phyloP scores from a whole-genome alignment of 1,140 invertebrate genomes.

The Aphelinus certus region DNA sequence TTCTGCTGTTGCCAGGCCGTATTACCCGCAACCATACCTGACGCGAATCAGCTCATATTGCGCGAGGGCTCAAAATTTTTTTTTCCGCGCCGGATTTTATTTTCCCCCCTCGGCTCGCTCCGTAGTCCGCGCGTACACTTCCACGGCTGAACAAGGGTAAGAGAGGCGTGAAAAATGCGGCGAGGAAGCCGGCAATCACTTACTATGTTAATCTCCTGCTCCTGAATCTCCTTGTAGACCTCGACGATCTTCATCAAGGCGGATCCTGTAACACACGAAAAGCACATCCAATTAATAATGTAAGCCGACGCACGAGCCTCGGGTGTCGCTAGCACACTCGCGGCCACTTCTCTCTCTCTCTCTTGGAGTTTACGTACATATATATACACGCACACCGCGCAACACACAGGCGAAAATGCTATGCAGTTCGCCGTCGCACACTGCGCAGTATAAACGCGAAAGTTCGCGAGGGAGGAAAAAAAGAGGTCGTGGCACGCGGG shows the following conservation, averaged over 20 bases:
- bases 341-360: too few relatives aligned
- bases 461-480: neutral
- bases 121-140: neutral
- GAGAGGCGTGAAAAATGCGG: slow-evolving; percentile 35
- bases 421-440: too few relatives aligned
- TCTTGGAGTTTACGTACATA: too few relatives aligned
- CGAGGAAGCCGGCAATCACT: slow-evolving; percentile 64
- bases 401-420: too few relatives aligned
- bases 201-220: slow-evolving; percentile 93
- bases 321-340: too few relatives aligned
- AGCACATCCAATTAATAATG: neutral
- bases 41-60: too few relatives aligned
- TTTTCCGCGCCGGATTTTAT: neutral
- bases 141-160: neutral
- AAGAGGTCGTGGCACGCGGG: too few relatives aligned
- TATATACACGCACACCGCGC: too few relatives aligned
- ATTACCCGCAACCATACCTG: too few relatives aligned
- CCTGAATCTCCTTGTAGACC: slow-evolving; percentile 91
- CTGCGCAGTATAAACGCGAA: neutral
- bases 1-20: too few relatives aligned
- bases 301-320: too few relatives aligned
- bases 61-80: too few relatives aligned
- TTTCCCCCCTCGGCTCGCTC: neutral
- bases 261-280: slow-evolving; percentile 76
- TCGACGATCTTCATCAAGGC: slow-evolving; percentile 90